These are phyloP conservation scores for Athalia rosae DNA, from an alignment of 2,888 invertebrate species.

Conservation along the genomic window DNA sequence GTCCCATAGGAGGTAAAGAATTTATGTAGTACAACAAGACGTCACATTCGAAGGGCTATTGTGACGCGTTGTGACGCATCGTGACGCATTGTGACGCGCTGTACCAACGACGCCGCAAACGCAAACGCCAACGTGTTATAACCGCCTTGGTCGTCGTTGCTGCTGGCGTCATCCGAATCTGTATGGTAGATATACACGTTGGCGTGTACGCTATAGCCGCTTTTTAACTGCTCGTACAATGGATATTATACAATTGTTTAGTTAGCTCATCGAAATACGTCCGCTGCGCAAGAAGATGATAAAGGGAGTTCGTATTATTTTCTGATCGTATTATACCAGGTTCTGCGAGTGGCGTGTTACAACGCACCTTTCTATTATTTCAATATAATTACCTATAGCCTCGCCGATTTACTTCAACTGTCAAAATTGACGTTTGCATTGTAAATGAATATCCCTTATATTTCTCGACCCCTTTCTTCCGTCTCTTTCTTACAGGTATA, in stretches of 20 bases:
- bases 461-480: background rate
- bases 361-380: conserved; percentile 1
- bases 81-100: conserved; percentile 39
- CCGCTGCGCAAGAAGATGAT: background rate
- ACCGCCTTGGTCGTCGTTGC: background rate
- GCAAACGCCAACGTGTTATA: background rate
- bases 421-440: background rate
- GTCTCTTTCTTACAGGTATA: background rate
- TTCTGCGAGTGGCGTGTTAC: conserved; percentile 22
- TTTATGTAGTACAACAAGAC: conserved; percentile 5
- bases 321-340: conserved; percentile 4
- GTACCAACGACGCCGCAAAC: background rate
- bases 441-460: conserved; percentile 10
- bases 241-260: conserved; percentile 22
- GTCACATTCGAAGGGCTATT: conserved; percentile 32
- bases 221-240: too few relatives aligned
- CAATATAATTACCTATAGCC: conserved; percentile 19
- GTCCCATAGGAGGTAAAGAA: too few relatives aligned
- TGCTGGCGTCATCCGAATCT: conserved; percentile 7
- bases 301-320: background rate
- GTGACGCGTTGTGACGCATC: conserved; percentile 15
- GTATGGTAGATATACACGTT: conserved; percentile 10
- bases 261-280: background rate
- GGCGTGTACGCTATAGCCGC: background rate
- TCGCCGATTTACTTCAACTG: background rate